Evolutionary conservation across 2,888 invertebrate species (phyloP), one percentile per base, ranked within the genome.

Genomic region (Nomada goodeniana): DNA sequence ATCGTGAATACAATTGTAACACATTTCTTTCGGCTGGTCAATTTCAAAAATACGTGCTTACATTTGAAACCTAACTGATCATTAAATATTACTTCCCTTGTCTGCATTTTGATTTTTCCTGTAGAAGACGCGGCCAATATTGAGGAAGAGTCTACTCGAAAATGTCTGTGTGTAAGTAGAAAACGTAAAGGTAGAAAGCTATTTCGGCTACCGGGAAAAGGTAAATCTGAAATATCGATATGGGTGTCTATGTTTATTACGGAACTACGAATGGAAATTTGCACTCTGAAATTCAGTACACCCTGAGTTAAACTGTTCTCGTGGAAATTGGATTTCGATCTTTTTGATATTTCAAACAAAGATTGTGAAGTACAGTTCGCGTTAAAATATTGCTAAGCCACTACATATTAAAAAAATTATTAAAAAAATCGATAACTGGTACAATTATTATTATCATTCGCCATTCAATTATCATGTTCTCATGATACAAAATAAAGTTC

Each of bases 161-260:
- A 68, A 68, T 68, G 23, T 26, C 55, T 7, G 13, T 23, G 1
- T 11, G 55, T 26, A 55, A 57, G 44, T 42, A n/a, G 15, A 23
- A 42, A 55, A 55, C 55, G 68, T 55, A 44, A 57, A 44, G 55
- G 26, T 68, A 23, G 11, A 44, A 68, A 68, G 42, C 18, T 68
- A 57, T n/a, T 15, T 44, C 36, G 11, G 29, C 9, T 42, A 1
- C 7, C 15, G 53, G 26, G n/a, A 26, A 23, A 26, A 68, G 23
- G 55, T 68, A 57, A 42, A 57, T 68, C 68, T 57, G 13, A 57
- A 57, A 57, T 57, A 57, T 68, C 57, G 68, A 44, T 44, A 57
- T 44, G 7, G 26, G 7, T 26, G n/a, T 13, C 23, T 9, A 68
- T 68, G 44, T 68, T 68, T 68, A 57, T 68, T 57, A 57, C 26